Evolutionary conservation across 2,888 invertebrate species (phyloP), one percentile per base, ranked within the genome.

Genomic region (Asteroscopus sphinx): DNA sequence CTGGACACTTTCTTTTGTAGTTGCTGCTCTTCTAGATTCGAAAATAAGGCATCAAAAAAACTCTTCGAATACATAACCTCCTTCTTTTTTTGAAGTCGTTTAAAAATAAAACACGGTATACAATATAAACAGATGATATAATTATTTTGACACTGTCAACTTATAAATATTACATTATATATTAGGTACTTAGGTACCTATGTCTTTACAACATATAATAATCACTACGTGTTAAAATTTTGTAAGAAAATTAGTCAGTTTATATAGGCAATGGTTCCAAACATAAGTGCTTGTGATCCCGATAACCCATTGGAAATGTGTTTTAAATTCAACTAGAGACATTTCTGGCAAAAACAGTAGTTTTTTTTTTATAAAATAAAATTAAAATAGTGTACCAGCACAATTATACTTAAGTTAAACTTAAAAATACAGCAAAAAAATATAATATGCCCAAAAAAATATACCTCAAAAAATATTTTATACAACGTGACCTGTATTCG

Each of bases 71-170:
- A n/a, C n/a, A n/a, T n/a, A n/a, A n/a, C n/a, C n/a, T n/a, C n/a
- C n/a, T n/a, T n/a, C n/a, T n/a, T n/a, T n/a, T n/a, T n/a, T n/a
- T n/a, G n/a, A n/a, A n/a, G n/a, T n/a, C n/a, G n/a, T n/a, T n/a
- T n/a, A n/a, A 33, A 81, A 91, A 88, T 87, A 83, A 91, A 91
- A 91, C 80, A 72, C 71, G 54, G 2, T 16, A 11, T 59, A 80
- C 80, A 85, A 83, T 90, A 90, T 86, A 91, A 92, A 93, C 90
- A 89, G 90, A 89, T 88, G 68, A 87, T 92, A 91, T 91, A 88
- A 87, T 91, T 89, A 90, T 87, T 88, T 92, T 91, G 92, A 93
- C 92, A 92, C 89, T 78, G 92, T 92, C 93, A 93, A 92, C 86
- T 90, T 90, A 89, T 85, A 89, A 81, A 81, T 83, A 82, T 73